phyloP scores from a whole-genome alignment of 2,113 vertebrate genomes.

The Tyto alba region DNA sequence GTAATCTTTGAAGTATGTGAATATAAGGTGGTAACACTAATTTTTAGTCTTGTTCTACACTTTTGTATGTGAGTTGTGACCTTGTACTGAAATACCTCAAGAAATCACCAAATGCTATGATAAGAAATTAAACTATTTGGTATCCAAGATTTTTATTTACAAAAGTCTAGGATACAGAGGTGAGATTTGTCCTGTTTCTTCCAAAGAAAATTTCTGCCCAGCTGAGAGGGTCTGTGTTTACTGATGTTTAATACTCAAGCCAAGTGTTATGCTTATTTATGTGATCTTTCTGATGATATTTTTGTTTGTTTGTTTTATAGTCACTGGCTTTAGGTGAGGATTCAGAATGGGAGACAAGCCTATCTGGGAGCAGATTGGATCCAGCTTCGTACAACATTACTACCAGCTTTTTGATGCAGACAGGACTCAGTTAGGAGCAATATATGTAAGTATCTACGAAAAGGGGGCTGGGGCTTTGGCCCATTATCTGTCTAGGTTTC shows the following conservation, averaged over 20 bases:
- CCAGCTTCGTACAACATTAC: conserved; percentile 97
- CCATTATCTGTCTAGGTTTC: not conserved
- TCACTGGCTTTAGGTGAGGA: conserved; percentile 78
- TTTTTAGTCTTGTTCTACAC: not conserved
- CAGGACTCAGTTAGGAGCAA: conserved; percentile 90
- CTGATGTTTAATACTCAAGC: not conserved
- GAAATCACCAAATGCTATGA: not conserved
- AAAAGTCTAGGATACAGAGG: not conserved
- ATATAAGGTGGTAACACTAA: not conserved
- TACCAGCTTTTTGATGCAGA: conserved; percentile 95
- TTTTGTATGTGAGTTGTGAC: not conserved
- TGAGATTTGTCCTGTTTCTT: not conserved
- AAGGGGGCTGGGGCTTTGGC: not conserved
- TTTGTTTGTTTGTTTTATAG: conserved; percentile 56
- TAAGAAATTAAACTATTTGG: not conserved
- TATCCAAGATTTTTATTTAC: not conserved
- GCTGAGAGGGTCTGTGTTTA: not conserved
- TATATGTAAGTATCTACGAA: conserved; percentile 89
- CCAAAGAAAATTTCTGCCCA: not conserved
- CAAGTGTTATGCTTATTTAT: not conserved
- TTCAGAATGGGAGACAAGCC: conserved; percentile 98
- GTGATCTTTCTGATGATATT: not conserved
- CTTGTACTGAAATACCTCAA: not conserved
- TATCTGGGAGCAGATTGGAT: conserved; percentile 98
- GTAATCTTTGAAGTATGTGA: not conserved